These are phyloP conservation scores for Lampris incognitus DNA, from an alignment of 2,113 vertebrate genomes.

Conservation along the genomic window DNA sequence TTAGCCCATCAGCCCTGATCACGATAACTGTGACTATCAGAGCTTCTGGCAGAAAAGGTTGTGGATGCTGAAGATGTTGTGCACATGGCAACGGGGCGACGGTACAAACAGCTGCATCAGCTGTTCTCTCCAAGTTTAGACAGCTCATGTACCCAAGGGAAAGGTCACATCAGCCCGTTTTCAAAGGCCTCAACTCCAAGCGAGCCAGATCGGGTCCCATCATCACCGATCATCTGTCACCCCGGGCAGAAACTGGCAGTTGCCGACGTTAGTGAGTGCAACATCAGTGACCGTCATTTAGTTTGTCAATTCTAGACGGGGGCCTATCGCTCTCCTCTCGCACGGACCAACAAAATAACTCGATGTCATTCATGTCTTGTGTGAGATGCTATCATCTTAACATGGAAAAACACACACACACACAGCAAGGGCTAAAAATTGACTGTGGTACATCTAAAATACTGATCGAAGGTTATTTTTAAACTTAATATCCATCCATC, in stretches of 20 bases:
- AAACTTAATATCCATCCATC: no score
- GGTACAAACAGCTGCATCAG: constrained; percentile 74
- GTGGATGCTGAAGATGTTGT: constrained; percentile 61
- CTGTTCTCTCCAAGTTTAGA: constrained; percentile 59
- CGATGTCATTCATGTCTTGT: not conserved
- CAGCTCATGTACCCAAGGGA: constrained; percentile 68
- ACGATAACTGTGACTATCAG: constrained; percentile 57
- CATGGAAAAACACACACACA: constrained; percentile 31
- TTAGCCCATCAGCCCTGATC: constrained; percentile 53
- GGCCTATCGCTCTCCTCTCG: constrained; percentile 40
- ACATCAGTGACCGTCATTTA: constrained; percentile 59
- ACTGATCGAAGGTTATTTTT: not conserved
- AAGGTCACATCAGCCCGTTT: constrained; percentile 75
- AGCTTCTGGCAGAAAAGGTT: constrained; percentile 73
- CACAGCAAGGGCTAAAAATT: constrained; percentile 24
- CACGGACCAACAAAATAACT: constrained; percentile 41
- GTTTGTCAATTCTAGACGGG: constrained; percentile 53
- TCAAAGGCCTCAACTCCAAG: constrained; percentile 61
- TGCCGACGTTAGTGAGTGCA: constrained; percentile 70
- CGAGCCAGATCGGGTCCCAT: constrained; percentile 71
- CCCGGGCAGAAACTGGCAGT: constrained; percentile 66
- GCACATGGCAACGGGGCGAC: constrained; percentile 67
- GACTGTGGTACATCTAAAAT: constrained; percentile 30
- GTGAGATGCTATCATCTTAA: constrained; percentile 25
- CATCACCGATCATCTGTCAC: constrained; percentile 72